Conservation (phyloP, 2,797 vertebrate genomes). For the Adrianichthys oophorus region DNA sequence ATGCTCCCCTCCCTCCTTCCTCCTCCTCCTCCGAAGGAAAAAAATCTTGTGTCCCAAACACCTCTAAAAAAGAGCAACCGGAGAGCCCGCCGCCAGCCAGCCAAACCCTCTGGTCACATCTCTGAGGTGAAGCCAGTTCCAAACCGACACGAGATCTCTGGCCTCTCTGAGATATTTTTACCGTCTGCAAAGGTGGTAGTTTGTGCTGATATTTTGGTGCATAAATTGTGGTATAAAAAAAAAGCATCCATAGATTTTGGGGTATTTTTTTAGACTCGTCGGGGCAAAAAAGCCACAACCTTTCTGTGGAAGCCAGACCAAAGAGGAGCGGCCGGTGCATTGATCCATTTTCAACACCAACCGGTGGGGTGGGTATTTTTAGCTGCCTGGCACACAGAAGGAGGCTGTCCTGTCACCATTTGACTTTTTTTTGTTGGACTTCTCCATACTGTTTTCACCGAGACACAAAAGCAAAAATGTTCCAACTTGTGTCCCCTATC, state of each 20-base stretch:
- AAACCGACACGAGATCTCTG: conserved; percentile 8
- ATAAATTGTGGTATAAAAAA: conserved; percentile 23
- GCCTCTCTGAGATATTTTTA: conserved; percentile 33
- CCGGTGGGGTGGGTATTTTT: conserved; percentile 52
- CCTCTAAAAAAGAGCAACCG: conserved; percentile 46
- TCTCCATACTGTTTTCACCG: background rate
- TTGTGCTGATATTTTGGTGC: conserved; percentile 46
- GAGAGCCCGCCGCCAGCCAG: conserved; percentile 32
- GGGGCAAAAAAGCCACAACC: conserved; percentile 26
- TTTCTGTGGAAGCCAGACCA: conserved; percentile 29
- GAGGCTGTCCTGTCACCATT: conserved; percentile 23
- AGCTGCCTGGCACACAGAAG: conserved; percentile 51
- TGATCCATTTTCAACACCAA: conserved; percentile 68
- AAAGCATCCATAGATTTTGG: conserved; percentile 28
- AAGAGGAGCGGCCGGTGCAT: conserved; percentile 40
- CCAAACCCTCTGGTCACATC: conserved; percentile 31
- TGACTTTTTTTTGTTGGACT: background rate
- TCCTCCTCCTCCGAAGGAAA: conserved; percentile 41
- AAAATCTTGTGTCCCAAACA: conserved; percentile 44
- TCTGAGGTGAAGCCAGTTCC: conserved; percentile 27
- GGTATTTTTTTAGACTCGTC: conserved; percentile 34
- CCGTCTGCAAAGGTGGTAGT: conserved; percentile 46
- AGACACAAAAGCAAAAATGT: background rate
- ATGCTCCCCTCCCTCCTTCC: conserved; percentile 56
- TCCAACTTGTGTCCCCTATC: too few species aligned